These are phyloP conservation scores for Rostratula benghalensis DNA, from an alignment of 2,113 vertebrate species.

Conservation along the genomic window DNA sequence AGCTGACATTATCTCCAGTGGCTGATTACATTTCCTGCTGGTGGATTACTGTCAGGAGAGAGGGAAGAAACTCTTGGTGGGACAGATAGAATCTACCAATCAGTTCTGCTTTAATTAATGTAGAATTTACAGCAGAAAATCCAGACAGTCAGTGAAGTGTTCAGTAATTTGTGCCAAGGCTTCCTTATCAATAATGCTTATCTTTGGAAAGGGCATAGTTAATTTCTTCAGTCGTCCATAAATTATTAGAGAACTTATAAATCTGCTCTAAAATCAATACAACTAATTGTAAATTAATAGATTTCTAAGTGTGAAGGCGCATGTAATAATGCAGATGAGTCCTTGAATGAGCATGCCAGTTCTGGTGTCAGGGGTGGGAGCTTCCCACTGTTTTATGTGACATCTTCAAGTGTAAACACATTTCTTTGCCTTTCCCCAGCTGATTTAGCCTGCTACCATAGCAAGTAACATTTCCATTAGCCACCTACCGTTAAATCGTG, in stretches of 20 bases:
- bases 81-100: conserved; percentile 68
- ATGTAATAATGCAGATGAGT: conserved; percentile 68
- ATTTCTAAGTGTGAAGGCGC: conserved; percentile 71
- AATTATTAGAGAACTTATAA: conserved; percentile 74
- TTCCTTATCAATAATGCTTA: conserved; percentile 62
- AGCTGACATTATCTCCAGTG: not conserved
- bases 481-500: conserved; percentile 81
- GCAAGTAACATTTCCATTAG: conserved; percentile 80
- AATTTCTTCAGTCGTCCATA: conserved; percentile 68
- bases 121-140: conserved; percentile 78
- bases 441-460: conserved; percentile 71
- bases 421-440: conserved; percentile 72
- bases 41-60: not conserved
- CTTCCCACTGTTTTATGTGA: conserved; percentile 78
- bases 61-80: conserved; percentile 45
- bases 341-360: conserved; percentile 61
- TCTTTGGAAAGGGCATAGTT: conserved; percentile 70
- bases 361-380: conserved; percentile 57
- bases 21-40: conserved; percentile 18
- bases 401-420: conserved; percentile 83
- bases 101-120: conserved; percentile 80
- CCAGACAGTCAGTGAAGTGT: conserved; percentile 60
- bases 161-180: conserved; percentile 70
- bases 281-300: conserved; percentile 81
- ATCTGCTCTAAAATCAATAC: conserved; percentile 76